Base-by-base conservation (phyloP, 1,140 invertebrate species). In the Adelges cooleyi region DNA sequence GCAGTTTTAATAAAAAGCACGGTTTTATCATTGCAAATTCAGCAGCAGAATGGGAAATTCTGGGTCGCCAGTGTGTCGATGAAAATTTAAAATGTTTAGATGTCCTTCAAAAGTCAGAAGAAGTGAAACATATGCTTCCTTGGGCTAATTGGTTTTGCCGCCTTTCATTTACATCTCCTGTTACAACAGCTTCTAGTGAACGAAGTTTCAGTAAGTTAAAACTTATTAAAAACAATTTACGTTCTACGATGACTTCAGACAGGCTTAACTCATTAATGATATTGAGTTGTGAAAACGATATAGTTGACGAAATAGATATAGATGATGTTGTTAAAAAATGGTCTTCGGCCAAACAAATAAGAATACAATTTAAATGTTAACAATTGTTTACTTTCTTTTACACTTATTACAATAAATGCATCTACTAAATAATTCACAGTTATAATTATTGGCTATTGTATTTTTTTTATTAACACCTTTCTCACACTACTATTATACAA, bases 1-100 rank as follows among this genome's bases (percentile, higher is more conserved):
- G 53, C 36, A 11, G 65, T 53, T 51, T 0, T 27, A 23, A 29
- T 33, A 44, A 66, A 53, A n/a, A 23, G 49, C 25, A 66, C 65
- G 1, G 65, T 66, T 23, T 15, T 66, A 38, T 17, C 27, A 50
- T 53, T 36, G 53, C 29, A 38, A 66, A 65, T 50, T 38, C 29
- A 2, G 53, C n/a, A 51, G 20, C n/a, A 56, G 46, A 18, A 22
- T 48, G n/a, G 44, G 6, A 6, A 22, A 48, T 22, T 5, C 6
- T 48, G 6, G 5, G 11, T 6, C n/a, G n/a, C n/a, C n/a, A n/a
- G n/a, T n/a, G n/a, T n/a, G n/a, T n/a, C n/a, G n/a, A n/a, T n/a
- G n/a, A n/a, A n/a, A n/a, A n/a, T n/a, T n/a, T n/a, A n/a, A n/a
- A n/a, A n/a, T n/a, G n/a, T n/a, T n/a, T n/a, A n/a, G n/a, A n/a